These are phyloP conservation scores for Drosophila mauritiana DNA, from an alignment of 1,140 invertebrate genomes.

Conservation along the genomic window DNA sequence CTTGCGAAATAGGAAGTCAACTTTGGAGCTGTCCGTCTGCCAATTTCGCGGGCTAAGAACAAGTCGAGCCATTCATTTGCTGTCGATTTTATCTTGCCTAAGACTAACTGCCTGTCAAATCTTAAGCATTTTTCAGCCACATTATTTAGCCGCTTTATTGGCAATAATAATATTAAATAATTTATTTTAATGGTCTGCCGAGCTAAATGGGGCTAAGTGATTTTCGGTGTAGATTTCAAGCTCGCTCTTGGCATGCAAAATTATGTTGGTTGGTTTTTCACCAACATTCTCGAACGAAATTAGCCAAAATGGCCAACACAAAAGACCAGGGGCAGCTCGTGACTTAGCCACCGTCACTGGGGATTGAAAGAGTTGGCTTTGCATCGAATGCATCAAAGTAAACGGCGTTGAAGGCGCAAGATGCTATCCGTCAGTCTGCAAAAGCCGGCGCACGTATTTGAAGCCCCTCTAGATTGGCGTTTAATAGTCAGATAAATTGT, in stretches of 20 bases:
- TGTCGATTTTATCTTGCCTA: conserved; percentile 41
- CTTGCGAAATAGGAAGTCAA: conserved; percentile 17
- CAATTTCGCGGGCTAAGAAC: conserved; percentile 8
- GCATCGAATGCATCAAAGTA: conserved; percentile 59
- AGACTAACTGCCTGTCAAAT: conserved; percentile 60
- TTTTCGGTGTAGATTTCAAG: conserved; percentile 73
- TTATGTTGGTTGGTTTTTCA: conserved; percentile 14
- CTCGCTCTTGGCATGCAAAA: conserved; percentile 56
- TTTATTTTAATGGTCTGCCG: conserved; percentile 72
- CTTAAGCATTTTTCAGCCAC: conserved; percentile 39
- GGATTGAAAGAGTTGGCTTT: conserved; percentile 15
- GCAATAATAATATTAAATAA: conserved; percentile 81
- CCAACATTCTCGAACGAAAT: conserved; percentile 47
- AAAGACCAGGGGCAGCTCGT: conserved; percentile 62
- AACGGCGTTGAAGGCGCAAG: conserved; percentile 58
- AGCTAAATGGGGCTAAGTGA: conserved; percentile 76
- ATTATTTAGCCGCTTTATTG: conserved; percentile 66
- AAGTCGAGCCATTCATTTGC: conserved; percentile 18
- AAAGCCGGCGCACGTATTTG: conserved; percentile 60
- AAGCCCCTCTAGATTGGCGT: conserved; percentile 60
- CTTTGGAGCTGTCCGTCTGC: conserved; percentile 4
- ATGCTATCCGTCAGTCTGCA: conserved; percentile 62
- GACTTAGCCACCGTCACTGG: conserved; percentile 49
- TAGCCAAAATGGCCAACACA: conserved; percentile 53
- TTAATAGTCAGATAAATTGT: conserved; percentile 62